phyloP scores from a whole-genome alignment of 2,113 vertebrate genomes.

The Perca flavescens region DNA sequence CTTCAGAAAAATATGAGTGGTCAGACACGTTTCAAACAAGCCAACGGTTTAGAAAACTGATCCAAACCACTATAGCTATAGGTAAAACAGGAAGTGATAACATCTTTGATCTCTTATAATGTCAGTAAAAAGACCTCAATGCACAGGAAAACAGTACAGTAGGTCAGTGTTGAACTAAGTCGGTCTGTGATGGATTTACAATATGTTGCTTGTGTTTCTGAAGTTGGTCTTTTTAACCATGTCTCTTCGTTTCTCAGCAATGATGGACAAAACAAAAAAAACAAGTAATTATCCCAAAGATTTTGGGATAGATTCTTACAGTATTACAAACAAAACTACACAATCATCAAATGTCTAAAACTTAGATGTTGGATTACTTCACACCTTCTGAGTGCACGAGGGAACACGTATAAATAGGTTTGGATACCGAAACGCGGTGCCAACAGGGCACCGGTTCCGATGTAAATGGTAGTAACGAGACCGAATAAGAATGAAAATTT shows the following conservation, averaged over 20 bases:
- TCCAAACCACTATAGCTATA: background rate
- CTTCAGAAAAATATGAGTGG: background rate
- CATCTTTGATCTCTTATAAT: background rate
- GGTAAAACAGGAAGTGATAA: background rate
- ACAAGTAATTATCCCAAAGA: background rate
- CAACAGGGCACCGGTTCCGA: too few species aligned
- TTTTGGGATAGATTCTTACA: background rate
- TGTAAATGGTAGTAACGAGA: too few species aligned
- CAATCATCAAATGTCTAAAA: background rate
- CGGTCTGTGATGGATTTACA: background rate
- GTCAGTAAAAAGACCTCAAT: background rate
- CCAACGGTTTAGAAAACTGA: background rate
- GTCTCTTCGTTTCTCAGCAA: too few species aligned
- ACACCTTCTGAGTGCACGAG: background rate
- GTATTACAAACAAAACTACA: background rate
- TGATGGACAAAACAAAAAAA: background rate
- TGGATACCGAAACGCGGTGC: too few species aligned
- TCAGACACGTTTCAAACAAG: background rate
- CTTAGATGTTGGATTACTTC: slow-evolving; percentile 1
- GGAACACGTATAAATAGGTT: background rate
- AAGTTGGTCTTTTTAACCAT: too few species aligned
- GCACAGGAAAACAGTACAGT: background rate
- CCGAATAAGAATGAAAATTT: too few species aligned
- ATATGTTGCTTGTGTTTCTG: too few species aligned
- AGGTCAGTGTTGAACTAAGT: background rate